Percentiles rank a stretch among this genome's conserved stretches.
Conservation (phyloP, 2,113 vertebrate species). For the Acrocephalus kingi region DNA sequence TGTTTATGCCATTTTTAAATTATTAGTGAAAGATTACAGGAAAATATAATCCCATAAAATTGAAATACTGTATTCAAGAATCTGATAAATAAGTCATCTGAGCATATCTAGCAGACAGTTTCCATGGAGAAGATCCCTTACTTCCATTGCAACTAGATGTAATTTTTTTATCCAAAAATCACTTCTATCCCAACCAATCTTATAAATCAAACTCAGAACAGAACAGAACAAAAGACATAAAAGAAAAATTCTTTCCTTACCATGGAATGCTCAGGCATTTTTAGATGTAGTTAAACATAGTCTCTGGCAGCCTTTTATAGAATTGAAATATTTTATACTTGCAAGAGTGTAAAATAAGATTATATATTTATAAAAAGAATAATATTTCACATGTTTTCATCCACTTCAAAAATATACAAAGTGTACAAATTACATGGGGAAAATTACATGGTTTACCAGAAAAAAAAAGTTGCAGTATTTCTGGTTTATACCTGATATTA, state of each 20-base stretch:
- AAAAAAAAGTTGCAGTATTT: background rate
- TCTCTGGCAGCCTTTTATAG: background rate
- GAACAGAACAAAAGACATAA: background rate
- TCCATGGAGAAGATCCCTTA: background rate
- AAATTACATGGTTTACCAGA: background rate
- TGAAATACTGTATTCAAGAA: background rate
- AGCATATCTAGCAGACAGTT: conserved; percentile 1
- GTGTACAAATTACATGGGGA: background rate
- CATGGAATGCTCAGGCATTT: background rate
- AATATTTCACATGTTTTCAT: background rate
- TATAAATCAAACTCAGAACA: background rate
- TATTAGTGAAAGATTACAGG: background rate
- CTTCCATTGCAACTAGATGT: background rate
- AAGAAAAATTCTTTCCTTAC: background rate
- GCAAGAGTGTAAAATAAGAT: background rate
- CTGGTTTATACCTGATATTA: background rate
- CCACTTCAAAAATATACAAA: background rate
- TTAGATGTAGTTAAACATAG: background rate
- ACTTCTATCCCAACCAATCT: background rate
- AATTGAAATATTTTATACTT: background rate
- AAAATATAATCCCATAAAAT: conserved; percentile 4
- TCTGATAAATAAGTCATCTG: conserved; percentile 27
- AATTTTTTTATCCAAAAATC: background rate
- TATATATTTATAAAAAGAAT: background rate
- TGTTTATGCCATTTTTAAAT: background rate